A percentile compares a stretch with the other conserved stretches of the same genome.
These are phyloP conservation scores for Luffia ferchaultella DNA, from an alignment of 2,888 invertebrate species.

Conservation along the genomic window DNA sequence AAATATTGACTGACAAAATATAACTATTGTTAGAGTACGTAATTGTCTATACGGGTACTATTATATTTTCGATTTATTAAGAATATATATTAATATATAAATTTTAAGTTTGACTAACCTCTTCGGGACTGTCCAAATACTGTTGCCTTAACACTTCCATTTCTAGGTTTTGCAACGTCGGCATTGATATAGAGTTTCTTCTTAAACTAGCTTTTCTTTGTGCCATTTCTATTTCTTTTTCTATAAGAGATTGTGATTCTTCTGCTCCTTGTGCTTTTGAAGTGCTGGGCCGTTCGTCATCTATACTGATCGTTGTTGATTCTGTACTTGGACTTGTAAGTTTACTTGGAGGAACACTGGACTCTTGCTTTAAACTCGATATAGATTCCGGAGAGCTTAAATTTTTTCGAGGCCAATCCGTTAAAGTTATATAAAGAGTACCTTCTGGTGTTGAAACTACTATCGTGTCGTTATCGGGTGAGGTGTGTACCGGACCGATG, in stretches of 20 bases:
- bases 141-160: constrained; percentile 61
- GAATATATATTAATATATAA: no score
- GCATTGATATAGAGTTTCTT: constrained; percentile 79
- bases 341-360: constrained; percentile 14
- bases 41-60: no score
- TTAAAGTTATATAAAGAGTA: constrained; percentile 47
- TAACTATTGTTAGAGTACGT: no score
- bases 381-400: not conserved
- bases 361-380: constrained; percentile 33
- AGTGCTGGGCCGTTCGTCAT: constrained; percentile 27
- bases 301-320: constrained; percentile 25
- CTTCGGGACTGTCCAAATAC: constrained; percentile 36
- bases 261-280: constrained; percentile 33
- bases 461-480: constrained; percentile 51
- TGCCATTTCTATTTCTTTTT: constrained; percentile 28
- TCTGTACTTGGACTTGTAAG: constrained; percentile 22
- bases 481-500: constrained; percentile 38
- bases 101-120: no score
- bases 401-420: not conserved
- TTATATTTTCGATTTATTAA: no score
- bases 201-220: constrained; percentile 37
- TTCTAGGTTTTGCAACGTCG: constrained; percentile 74
- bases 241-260: constrained; percentile 36
- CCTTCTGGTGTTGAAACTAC: constrained; percentile 57
- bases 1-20: no score